phyloP scores from a whole-genome alignment of 2,888 invertebrate species.

The Cynaeus angustus region DNA sequence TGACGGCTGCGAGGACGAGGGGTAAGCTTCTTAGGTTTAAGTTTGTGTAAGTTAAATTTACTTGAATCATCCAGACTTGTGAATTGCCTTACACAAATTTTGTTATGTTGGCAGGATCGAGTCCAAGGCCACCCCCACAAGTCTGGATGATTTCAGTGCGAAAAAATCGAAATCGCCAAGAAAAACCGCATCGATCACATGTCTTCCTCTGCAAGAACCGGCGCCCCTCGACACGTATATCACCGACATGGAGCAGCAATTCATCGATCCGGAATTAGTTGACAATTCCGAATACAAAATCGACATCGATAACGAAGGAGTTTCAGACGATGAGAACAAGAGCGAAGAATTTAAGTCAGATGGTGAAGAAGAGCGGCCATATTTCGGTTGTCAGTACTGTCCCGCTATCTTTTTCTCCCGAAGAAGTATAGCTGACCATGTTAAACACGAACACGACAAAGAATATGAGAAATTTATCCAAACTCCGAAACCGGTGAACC shows the following conservation, averaged over 20 bases:
- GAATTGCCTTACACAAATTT: constrained; percentile 28
- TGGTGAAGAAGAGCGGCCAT: constrained; percentile 24
- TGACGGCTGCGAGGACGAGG: constrained; percentile 33
- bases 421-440: constrained; percentile 62
- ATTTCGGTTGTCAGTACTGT: constrained; percentile 63
- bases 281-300: constrained; percentile 46
- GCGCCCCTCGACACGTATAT: constrained; percentile 35
- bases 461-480: constrained; percentile 18
- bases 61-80: constrained; percentile 59
- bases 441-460: constrained; percentile 60
- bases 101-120: constrained; percentile 45
- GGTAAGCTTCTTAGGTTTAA: constrained; percentile 22
- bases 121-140: constrained; percentile 57
- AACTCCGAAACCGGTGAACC: constrained; percentile 9
- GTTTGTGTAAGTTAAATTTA: constrained; percentile 27
- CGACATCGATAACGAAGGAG: constrained; percentile 31
- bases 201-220: constrained; percentile 16
- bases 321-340: constrained; percentile 19
- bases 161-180: constrained; percentile 31
- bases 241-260: constrained; percentile 46
- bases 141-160: constrained; percentile 64
- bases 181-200: constrained; percentile 38
- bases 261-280: constrained; percentile 37
- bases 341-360: constrained; percentile 25
- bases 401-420: constrained; percentile 60